Evolutionary conservation across 2,888 invertebrate species (phyloP).

Genomic region (Standfussiana lucernea): DNA sequence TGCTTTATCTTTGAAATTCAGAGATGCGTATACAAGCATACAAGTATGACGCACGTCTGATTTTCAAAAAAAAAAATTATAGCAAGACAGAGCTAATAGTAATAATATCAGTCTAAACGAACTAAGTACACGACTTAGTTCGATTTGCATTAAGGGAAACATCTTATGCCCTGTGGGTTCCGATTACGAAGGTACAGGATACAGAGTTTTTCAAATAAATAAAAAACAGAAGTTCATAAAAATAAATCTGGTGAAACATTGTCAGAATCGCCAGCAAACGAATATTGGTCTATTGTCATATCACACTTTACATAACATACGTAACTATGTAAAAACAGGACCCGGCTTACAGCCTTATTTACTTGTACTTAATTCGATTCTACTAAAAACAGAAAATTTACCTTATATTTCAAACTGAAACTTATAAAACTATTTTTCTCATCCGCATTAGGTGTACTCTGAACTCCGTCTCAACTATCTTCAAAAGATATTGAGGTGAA

Average conservation of each 20-base stretch:
- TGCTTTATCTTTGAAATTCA: background rate
- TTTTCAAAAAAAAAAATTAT: too few species aligned
- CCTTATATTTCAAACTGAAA: slow-evolving; percentile 21
- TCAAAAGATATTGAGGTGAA: slow-evolving; percentile 29
- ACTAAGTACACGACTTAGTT: background rate
- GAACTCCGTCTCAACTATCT: slow-evolving; percentile 38
- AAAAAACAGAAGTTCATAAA: background rate
- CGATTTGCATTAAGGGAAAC: background rate
- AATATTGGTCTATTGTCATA: background rate
- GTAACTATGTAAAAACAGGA: background rate
- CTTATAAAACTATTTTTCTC: slow-evolving; percentile 26
- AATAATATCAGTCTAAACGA: too few species aligned
- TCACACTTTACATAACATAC: background rate
- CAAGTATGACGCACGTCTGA: too few species aligned
- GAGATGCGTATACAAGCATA: too few species aligned
- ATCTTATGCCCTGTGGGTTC: background rate
- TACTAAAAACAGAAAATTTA: background rate
- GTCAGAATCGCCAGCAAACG: background rate
- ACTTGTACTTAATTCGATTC: background rate
- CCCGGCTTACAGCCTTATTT: background rate
- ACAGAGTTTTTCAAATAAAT: background rate
- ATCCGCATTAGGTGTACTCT: slow-evolving; percentile 20
- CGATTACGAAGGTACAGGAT: background rate
- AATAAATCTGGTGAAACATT: background rate
- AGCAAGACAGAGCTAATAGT: too few species aligned